Evolutionary conservation across 2,797 vertebrate species (phyloP).

Genomic region (Oryzias sinensis): DNA sequence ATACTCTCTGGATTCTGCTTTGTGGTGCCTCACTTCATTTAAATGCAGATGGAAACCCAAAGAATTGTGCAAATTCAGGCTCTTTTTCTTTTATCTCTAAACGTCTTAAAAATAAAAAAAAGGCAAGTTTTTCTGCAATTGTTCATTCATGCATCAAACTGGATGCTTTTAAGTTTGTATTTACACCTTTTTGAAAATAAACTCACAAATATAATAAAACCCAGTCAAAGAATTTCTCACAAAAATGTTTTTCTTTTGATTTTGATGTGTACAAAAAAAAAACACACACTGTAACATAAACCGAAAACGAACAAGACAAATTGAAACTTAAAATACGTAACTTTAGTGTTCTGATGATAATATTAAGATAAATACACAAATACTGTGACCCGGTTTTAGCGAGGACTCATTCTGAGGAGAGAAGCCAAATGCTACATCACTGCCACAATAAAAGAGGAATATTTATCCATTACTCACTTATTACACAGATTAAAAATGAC

Average conservation of each 20-base stretch:
- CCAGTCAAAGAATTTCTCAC: too few relatives aligned
- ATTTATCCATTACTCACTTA: too few relatives aligned
- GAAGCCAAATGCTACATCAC: not conserved
- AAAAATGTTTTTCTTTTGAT: too few relatives aligned
- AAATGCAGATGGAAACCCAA: slow-evolving; percentile 5
- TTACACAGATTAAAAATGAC: too few relatives aligned
- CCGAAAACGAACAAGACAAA: too few relatives aligned
- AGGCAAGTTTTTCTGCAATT: slow-evolving; percentile 13
- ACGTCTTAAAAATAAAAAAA: not conserved
- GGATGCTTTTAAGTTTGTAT: slow-evolving; percentile 23
- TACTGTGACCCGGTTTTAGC: slow-evolving; percentile 16
- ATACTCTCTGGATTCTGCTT: too few relatives aligned
- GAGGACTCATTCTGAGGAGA: not conserved
- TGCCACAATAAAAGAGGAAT: too few relatives aligned
- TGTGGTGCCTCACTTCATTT: not conserved
- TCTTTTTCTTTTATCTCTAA: not conserved
- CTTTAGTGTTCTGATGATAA: slow-evolving; percentile 1
- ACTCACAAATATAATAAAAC: too few relatives aligned
- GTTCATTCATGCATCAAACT: not conserved
- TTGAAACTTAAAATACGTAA: too few relatives aligned
- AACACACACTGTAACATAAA: too few relatives aligned
- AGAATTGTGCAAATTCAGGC: slow-evolving; percentile 3
- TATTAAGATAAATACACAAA: slow-evolving; percentile 34
- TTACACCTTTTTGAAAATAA: slow-evolving; percentile 12
- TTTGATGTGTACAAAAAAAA: too few relatives aligned